Evolutionary conservation across 1,140 invertebrate species (phyloP), one percentile per base, ranked within the genome.

Genomic region (Hypothenemus hampei): DNA sequence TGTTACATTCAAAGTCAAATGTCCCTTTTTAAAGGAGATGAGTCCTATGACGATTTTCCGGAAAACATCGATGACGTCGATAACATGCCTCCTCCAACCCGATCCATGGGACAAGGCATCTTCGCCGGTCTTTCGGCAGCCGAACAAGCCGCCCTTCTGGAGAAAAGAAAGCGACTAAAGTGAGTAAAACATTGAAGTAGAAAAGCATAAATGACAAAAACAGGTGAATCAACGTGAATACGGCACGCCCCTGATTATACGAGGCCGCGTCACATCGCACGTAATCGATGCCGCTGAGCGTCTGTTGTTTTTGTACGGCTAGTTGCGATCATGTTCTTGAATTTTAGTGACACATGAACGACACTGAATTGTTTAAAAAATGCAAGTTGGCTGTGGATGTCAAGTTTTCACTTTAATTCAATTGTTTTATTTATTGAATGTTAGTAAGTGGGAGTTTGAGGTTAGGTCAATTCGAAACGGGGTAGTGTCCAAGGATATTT

Each of bases 141-240:
- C 4, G 65, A 64, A 23, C 58, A 64, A 43, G 41, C 39, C 1
- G 62, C 56, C 8, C 47, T 69, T 39, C 26, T 63, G 8, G 63
- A 67, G 36, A 68, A 60, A 51, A 45, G 67, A 41, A 62, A 60
- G 33, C 33, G 60, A 40, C 50, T 69, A 11, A 69, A 65, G 67
- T 69, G 56, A 65, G 67, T 65, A 18, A 21, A n/a, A n/a, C n/a
- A 31, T 1, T 31, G 26, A 31, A 39, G 36, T n/a, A 19, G 19
- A 39, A 18, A 10, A 11, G 13, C 26, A 31, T 43, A 11, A 43
- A 23, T 23, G 21, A 43, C 20, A 43, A 13, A n/a, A 37, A 43
- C 40, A 43, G 23, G 40, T 23, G 18, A 43, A 21, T 8, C 22
- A 11, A 43, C 19, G 23, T 43, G 16, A 11, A 19, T 11, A 15